Conservation (phyloP, 2,888 invertebrate species). For the Mythimna impura region DNA sequence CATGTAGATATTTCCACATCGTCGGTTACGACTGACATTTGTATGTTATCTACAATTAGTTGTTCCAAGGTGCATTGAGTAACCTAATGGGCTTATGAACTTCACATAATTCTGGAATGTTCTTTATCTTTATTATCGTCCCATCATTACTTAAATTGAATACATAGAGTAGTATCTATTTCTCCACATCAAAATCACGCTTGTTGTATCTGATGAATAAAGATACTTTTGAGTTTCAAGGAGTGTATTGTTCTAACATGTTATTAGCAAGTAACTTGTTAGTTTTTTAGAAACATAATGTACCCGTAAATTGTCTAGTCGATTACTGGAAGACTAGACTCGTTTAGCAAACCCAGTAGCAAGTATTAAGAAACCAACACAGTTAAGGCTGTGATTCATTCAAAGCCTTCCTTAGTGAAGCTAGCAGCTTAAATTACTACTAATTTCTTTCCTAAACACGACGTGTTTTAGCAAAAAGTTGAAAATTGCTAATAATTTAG, state of each 20-base stretch:
- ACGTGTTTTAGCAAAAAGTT: background rate
- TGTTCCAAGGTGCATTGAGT: constrained; percentile 51
- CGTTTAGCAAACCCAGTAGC: background rate
- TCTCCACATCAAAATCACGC: constrained; percentile 3
- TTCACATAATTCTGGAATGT: constrained; percentile 29
- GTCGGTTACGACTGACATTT: constrained; percentile 47
- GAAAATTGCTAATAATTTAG: background rate
- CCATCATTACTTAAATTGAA: constrained; percentile 28
- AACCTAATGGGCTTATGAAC: constrained; percentile 46
- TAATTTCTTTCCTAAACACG: background rate
- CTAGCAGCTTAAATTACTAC: background rate
- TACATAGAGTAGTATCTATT: background rate
- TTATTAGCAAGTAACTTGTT: background rate
- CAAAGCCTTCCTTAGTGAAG: background rate
- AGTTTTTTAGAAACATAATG: background rate
- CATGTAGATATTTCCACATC: constrained; percentile 39
- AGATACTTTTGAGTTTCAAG: constrained; percentile 16
- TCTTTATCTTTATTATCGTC: constrained; percentile 34
- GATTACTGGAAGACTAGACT: constrained; percentile 1
- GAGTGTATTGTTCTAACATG: background rate
- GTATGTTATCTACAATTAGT: constrained; percentile 54
- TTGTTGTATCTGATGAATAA: background rate
- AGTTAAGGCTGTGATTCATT: background rate
- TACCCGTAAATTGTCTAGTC: background rate
- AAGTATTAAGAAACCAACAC: constrained; percentile 5